Evolutionary conservation across 2,888 invertebrate species (phyloP), one percentile per base, ranked within the genome.

Genomic region (Epinotia demarniana): DNA sequence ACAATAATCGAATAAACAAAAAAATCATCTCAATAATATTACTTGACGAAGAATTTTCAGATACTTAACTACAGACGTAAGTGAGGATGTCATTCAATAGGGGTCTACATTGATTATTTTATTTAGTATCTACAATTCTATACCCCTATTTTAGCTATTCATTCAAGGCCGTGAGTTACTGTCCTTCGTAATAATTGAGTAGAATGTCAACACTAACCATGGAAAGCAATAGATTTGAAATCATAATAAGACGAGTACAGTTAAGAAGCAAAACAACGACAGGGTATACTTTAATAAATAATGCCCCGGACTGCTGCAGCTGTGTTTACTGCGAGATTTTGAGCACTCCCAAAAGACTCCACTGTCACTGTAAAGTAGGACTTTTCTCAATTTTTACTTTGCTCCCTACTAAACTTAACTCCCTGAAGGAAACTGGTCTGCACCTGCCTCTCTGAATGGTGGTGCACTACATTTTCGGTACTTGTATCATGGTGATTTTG

Each of bases 201-300:
- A 69, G 68, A 62, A 33, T 66, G 57, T 70, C 70, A 49, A 62
- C 60, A 63, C 2, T 18, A 43, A 18, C 53, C 43, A 43, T 33
- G 19, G n/a, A 43, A 58, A 33, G 11, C 39, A 19, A 70, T 49
- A 64, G 70, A 64, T 46, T 23, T 63, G 58, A 33, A 70, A 60
- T 61, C 55, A 61, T 43, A 43, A 66, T 71, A 71, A 71, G 60
- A 66, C 66, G 27, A 19, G 46, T 57, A 9, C 66, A 61, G 66
- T 55, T 33, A 58, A 64, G 69, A 23, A 53, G 53, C 69, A 64
- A 27, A 70, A n/a, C 53, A 18, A 49, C 18, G 71, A 71, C 66
- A 55, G 43, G 60, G 46, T 66, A 66, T 62, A 46, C 71, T 66
- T 71, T 55, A 71, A 75, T 75, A 75, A 71, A 71, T 75, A 71